These are phyloP conservation scores for Lethenteron reissneri DNA, from an alignment of 2,113 vertebrate genomes.

Conservation along the genomic window DNA sequence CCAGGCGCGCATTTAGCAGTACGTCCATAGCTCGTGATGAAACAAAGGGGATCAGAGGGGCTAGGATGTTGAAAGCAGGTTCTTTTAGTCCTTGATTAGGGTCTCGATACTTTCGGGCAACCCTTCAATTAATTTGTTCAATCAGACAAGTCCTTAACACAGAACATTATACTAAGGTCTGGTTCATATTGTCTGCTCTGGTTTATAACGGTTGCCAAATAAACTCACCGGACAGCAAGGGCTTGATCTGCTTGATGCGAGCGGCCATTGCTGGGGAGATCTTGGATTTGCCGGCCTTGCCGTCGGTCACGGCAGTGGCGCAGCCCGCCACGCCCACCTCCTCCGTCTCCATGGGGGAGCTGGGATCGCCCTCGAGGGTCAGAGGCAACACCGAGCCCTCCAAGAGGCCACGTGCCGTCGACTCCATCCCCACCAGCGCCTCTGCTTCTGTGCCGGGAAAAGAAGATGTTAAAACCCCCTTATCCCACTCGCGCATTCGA, in stretches of 20 bases:
- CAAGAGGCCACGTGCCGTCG: constrained; percentile 46
- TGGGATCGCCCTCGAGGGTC: constrained; percentile 53
- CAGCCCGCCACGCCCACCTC: constrained; percentile 52
- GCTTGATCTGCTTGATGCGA: constrained; percentile 78
- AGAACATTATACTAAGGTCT: too few species aligned
- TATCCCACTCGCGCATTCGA: neutral
- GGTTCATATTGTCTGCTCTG: too few species aligned
- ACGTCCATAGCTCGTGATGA: too few species aligned
- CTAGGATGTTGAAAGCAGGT: too few species aligned
- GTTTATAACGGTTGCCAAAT: too few species aligned
- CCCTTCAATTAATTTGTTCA: too few species aligned
- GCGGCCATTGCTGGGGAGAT: constrained; percentile 79
- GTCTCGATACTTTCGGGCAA: too few species aligned
- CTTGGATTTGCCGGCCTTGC: constrained; percentile 44
- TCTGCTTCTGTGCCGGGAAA: neutral
- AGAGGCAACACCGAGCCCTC: constrained; percentile 36
- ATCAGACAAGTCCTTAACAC: too few species aligned
- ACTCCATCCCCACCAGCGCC: constrained; percentile 21
- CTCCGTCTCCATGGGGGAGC: constrained; percentile 78
- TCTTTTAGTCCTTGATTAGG: too few species aligned
- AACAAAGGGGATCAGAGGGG: too few species aligned
- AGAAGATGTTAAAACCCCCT: too few species aligned
- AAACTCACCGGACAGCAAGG: constrained; percentile 49
- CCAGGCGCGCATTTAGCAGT: too few species aligned
- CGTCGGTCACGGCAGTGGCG: constrained; percentile 17